These are phyloP conservation scores for Irena cyanogastra DNA, from an alignment of 2,113 vertebrate genomes.

Conservation along the genomic window DNA sequence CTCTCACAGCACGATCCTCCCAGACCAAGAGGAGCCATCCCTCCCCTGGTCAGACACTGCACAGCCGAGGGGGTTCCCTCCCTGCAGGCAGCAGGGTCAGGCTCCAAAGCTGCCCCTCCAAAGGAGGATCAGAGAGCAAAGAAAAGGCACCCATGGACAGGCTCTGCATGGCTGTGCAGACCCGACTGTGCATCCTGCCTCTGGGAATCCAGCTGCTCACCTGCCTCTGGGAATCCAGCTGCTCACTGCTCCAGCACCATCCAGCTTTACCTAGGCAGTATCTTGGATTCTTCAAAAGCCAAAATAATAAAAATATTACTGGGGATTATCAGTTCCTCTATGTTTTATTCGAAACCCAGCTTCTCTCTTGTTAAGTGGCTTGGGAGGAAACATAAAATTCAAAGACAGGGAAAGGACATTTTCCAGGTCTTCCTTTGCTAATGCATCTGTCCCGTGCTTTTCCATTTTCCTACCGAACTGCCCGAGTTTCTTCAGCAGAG, in stretches of 20 bases:
- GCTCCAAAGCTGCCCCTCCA: background rate
- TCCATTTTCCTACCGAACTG: background rate
- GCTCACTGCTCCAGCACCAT: background rate
- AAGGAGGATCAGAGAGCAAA: background rate
- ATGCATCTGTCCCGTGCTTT: fast-evolving
- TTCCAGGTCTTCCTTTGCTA: background rate
- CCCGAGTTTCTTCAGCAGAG: background rate
- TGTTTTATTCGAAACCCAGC: background rate
- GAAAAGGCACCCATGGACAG: background rate
- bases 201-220: background rate
- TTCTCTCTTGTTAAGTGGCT: background rate
- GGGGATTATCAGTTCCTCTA: background rate
- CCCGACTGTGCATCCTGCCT: background rate
- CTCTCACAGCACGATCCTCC: background rate
- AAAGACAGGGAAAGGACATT: background rate
- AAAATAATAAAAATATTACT: background rate
- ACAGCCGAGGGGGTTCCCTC: background rate
- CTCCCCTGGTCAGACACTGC: background rate
- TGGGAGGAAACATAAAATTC: background rate
- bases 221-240: background rate
- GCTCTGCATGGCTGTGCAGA: background rate
- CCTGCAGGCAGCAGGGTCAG: background rate
- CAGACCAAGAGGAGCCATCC: background rate
- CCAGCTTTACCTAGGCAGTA: background rate
- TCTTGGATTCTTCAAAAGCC: background rate